Base-by-base conservation (phyloP, 23 tunicate species). In the Styela plicata region DNA sequence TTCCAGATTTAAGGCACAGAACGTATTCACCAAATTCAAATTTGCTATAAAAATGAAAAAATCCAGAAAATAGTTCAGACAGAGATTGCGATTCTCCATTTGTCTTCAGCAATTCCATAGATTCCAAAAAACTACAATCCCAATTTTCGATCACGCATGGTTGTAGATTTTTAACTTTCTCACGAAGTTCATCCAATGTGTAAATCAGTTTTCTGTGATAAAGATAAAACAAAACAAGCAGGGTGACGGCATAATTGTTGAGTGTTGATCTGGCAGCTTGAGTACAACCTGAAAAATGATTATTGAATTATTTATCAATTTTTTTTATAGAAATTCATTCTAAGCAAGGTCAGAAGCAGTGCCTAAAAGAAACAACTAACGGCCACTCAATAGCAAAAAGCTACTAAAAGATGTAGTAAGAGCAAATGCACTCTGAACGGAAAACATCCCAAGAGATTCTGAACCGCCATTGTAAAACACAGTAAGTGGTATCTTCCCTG, bases 211-310 rank as follows among this genome's bases (percentile, higher is more conserved):
- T 62, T 17, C 69, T 62, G n/a, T 76, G 29, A 52, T 52, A 35
- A 35, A 91, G 64, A 63, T 79, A 91, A 63, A 83, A 91, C 69
- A 91, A 31, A 24, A 79, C 91, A 74, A 91, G 52, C 0, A 87
- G 34, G 26, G 91, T 83, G 37, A 80, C 91, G 63, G 97, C 97
- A 84, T 87, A 91, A 82, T 91, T 91, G 88, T 87, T 91, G 61
- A 91, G 74, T 24, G 79, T 66, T 35, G 91, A 80, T 23, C 97
- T 87, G 44, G 85, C 89, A 25, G 82, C 69, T 22, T 91, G 89
- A 3, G 63, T 27, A 5, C 84, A 87, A 63, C 94, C 94, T 89
- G 78, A 7, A 68, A 74, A n/a, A 74, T 24, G 2, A 24, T n/a
- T n/a, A n/a, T n/a, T n/a, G n/a, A n/a, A n/a, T n/a, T n/a, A n/a